Conservation (phyloP, 2,888 invertebrate genomes). For the Melipona bicolor region DNA sequence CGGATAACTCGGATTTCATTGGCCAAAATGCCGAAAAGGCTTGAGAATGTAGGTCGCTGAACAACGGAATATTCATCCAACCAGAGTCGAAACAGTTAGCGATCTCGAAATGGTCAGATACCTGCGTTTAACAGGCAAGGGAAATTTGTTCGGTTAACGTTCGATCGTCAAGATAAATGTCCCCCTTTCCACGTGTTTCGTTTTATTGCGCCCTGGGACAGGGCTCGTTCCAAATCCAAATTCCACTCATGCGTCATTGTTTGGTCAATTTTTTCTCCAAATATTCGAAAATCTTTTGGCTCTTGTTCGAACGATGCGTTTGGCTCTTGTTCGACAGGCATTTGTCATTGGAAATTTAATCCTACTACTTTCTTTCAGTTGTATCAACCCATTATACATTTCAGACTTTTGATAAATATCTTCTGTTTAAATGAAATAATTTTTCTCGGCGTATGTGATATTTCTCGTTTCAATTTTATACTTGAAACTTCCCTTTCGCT, state of each 20-base stretch:
- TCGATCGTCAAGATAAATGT: neutral
- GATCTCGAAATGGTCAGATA: neutral
- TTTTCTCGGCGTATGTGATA: too few relatives aligned
- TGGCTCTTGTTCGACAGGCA: too few relatives aligned
- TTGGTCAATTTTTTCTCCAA: neutral
- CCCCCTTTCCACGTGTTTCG: neutral
- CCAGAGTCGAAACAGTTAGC: neutral
- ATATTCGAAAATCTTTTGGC: too few relatives aligned
- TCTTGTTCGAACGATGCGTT: too few relatives aligned
- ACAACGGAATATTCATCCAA: neutral
- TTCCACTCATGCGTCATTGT: neutral
- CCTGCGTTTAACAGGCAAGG: neutral
- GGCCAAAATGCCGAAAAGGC: neutral
- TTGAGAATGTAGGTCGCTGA: neutral
- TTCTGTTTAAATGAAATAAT: too few relatives aligned
- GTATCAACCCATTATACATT: too few relatives aligned
- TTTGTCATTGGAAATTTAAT: too few relatives aligned
- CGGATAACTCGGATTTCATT: neutral
- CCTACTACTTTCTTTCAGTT: too few relatives aligned
- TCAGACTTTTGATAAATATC: too few relatives aligned
- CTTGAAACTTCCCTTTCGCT: too few relatives aligned
- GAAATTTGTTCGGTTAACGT: slow-evolving; percentile 1
- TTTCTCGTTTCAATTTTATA: too few relatives aligned
- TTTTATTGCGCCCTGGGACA: slow-evolving; percentile 3
- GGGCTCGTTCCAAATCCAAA: neutral